Conservation (phyloP, 2,888 invertebrate species). For the Melolontha melolontha region DNA sequence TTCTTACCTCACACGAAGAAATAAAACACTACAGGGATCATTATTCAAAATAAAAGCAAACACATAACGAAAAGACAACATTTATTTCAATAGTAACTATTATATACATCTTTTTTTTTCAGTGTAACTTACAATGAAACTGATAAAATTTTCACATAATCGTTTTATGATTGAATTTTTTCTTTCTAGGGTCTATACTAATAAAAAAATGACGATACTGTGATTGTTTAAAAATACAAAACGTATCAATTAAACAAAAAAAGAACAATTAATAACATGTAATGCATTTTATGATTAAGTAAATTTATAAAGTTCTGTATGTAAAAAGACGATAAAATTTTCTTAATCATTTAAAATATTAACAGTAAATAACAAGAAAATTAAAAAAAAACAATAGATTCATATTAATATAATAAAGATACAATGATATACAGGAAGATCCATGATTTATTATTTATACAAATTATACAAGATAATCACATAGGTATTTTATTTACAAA, state of each 20-base stretch:
- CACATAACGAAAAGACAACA: conserved; percentile 56
- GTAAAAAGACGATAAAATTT: no score
- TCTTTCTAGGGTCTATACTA: no score
- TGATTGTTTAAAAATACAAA: no score
- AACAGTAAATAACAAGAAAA: conserved; percentile 44
- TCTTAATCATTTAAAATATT: conserved; percentile 5
- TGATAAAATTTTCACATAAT: conserved; percentile 20
- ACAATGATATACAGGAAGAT: conserved; percentile 52
- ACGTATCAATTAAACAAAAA: no score
- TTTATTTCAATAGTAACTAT: conserved; percentile 59
- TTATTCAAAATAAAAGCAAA: conserved; percentile 24
- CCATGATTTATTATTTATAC: conserved; percentile 54
- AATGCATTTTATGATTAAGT: no score
- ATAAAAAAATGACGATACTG: no score
- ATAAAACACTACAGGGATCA: no score
- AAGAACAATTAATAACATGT: no score
- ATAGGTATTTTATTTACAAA: conserved; percentile 51
- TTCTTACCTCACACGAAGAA: no score
- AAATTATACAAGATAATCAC: conserved; percentile 55
- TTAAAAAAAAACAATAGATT: conserved; percentile 14
- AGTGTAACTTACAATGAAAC: conserved; percentile 35
- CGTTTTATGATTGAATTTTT: no score
- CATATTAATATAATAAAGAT: conserved; percentile 27
- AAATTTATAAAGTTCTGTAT: no score
- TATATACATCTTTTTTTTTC: conserved; percentile 56